Base-by-base conservation (phyloP, 2,113 vertebrate genomes). In the Notiomystis cincta region DNA sequence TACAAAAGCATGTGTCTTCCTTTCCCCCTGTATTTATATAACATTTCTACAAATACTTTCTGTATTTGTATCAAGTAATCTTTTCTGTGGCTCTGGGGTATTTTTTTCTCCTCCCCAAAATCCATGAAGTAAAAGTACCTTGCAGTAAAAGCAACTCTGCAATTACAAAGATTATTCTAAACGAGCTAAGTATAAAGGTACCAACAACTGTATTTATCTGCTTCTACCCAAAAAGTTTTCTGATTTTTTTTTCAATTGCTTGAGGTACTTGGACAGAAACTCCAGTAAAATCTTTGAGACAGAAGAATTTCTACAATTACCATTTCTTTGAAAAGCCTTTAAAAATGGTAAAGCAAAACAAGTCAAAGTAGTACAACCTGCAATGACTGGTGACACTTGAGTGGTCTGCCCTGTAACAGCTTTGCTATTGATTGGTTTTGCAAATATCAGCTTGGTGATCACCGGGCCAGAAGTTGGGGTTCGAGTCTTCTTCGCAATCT, bases 351-450 rank as follows among this genome's bases (percentile, higher is more conserved):
- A 42, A 90, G 84, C 62, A 93, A 91, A 97, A 88, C n/a, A 97
- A 97, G 94, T 79, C 89, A 87, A 97, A 96, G 91, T 89, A 97
- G 95, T 93, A 97, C 97, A 97, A 99, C 99, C 99, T 97, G 99
- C 97, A 80, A 99, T 98, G 82, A 99, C 98, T 76, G 99, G 98
- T 81, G 99, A 97, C 6, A 99, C 98, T 69, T 99, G 98, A 95
- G 98, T 98, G 22, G 98, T 98, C 97, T 99, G 98, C 93, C 98
- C 98, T 95, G 98, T 98, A 58, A 99, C 97, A 77, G 98, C 98
- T 98, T 99, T 99, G 98, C 98, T 99, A 98, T 99, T 99, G 42
- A 99, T 98, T 40, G 99, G 99, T 97, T 99, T 99, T 88, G 99
- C 99, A 98, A 99, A 99, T 97, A 99, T 99, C 79, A 99, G 98